phyloP scores from a whole-genome alignment of 1,140 invertebrate species.

The Globodera rostochiensis region DNA sequence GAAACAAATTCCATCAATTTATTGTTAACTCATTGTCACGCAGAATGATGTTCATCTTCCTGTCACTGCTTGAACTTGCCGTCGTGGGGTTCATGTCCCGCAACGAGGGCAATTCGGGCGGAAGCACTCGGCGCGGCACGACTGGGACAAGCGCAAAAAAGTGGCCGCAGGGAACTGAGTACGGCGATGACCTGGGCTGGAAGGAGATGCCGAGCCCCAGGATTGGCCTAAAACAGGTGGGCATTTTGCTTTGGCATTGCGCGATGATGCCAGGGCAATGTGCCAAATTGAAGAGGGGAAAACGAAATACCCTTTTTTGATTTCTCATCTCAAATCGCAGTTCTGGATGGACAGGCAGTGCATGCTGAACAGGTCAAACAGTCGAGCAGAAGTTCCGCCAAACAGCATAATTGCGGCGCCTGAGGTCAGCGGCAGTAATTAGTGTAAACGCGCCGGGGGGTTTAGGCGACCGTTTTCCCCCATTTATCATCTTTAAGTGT shows the following conservation, averaged over 20 bases:
- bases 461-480: background rate
- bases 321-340: conserved; percentile 26
- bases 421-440: conserved; percentile 1
- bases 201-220: conserved; percentile 63
- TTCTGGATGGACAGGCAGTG: conserved; percentile 55
- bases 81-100: conserved; percentile 64
- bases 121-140: conserved; percentile 23
- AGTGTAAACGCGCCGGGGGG: background rate
- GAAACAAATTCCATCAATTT: too few species aligned
- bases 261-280: too few species aligned
- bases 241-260: background rate
- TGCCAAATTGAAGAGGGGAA: too few species aligned
- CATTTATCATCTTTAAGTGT: background rate
- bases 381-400: conserved; percentile 34
- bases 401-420: conserved; percentile 33
- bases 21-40: background rate
- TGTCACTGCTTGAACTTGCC: conserved; percentile 62
- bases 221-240: conserved; percentile 54
- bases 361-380: conserved; percentile 16
- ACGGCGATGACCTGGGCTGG: conserved; percentile 55
- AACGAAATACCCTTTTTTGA: background rate
- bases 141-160: conserved; percentile 7
- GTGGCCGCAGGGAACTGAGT: conserved; percentile 6
- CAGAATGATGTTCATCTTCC: conserved; percentile 64
- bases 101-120: conserved; percentile 57